A percentile compares a stretch with the other conserved stretches of the same genome.
Evolutionary conservation across 2,888 invertebrate species (phyloP).

Genomic region (Uropetala carovei): DNA sequence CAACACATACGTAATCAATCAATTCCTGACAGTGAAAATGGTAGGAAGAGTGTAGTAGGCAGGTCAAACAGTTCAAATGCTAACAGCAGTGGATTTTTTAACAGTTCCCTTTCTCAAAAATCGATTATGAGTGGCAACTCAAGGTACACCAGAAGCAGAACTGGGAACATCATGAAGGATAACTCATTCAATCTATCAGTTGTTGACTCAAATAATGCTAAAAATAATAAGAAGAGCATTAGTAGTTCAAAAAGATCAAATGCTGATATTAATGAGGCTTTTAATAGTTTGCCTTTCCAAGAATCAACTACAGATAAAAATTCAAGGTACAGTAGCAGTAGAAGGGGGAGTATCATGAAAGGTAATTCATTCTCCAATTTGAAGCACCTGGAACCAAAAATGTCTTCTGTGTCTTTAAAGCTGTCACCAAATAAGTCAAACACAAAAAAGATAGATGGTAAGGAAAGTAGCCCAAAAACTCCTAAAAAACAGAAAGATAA

Average conservation of each 20-base stretch:
- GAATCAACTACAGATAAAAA: background rate
- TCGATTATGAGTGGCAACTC: too few relatives aligned
- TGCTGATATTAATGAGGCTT: background rate
- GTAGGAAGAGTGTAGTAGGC: too few relatives aligned
- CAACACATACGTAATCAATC: too few relatives aligned
- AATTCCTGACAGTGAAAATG: too few relatives aligned
- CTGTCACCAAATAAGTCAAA: background rate
- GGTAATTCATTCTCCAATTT: conserved; percentile 26
- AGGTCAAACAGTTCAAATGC: too few relatives aligned
- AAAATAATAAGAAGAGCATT: too few relatives aligned
- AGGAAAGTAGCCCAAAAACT: background rate
- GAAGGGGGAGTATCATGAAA: background rate
- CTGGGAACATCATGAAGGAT: too few relatives aligned
- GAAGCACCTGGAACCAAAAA: background rate
- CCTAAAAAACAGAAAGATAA: background rate
- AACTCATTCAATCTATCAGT: too few relatives aligned
- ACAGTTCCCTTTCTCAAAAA: too few relatives aligned
- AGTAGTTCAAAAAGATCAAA: background rate
- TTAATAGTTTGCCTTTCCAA: background rate
- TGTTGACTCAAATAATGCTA: too few relatives aligned
- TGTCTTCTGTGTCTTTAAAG: background rate
- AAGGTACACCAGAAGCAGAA: too few relatives aligned
- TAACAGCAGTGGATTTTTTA: too few relatives aligned
- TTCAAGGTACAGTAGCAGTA: background rate
- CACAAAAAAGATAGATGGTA: background rate